These are phyloP conservation scores for Drosophila dives DNA, from an alignment of 2,888 invertebrate species.

Conservation along the genomic window DNA sequence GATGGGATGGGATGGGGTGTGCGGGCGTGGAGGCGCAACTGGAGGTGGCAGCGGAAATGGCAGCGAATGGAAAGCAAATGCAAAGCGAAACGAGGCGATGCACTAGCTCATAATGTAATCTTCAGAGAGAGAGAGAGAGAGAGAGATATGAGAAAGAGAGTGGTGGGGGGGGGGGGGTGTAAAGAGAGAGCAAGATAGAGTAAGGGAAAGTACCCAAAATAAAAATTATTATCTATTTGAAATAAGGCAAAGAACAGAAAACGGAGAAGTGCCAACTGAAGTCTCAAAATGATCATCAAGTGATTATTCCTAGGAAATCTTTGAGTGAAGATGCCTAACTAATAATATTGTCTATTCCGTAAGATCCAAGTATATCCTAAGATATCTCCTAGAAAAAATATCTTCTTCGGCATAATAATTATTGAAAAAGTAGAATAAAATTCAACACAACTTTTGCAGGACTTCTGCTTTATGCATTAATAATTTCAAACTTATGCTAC, in stretches of 20 bases:
- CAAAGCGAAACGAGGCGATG: constrained; percentile 12
- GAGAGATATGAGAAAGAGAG: background rate
- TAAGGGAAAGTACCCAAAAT: background rate
- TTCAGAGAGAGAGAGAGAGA: background rate
- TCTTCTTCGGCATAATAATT: no score
- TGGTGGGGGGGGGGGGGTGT: no score
- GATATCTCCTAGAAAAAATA: no score
- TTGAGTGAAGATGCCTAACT: background rate
- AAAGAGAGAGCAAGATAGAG: background rate
- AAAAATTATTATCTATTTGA: background rate
- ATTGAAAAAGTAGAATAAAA: no score
- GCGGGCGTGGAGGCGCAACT: constrained; percentile 14
- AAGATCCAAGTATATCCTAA: no score
- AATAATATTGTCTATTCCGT: no score
- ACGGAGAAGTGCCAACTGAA: background rate
- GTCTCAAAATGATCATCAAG: background rate
- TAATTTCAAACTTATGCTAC: background rate
- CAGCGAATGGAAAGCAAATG: constrained; percentile 22
- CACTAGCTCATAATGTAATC: constrained; percentile 11
- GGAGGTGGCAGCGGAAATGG: constrained; percentile 35
- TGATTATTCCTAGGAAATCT: background rate
- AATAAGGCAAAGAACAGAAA: background rate
- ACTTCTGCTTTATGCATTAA: background rate
- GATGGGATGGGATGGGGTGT: background rate
- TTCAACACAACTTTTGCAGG: no score